phyloP scores from a whole-genome alignment of 2,888 invertebrate genomes.

The Tenthredo notha region DNA sequence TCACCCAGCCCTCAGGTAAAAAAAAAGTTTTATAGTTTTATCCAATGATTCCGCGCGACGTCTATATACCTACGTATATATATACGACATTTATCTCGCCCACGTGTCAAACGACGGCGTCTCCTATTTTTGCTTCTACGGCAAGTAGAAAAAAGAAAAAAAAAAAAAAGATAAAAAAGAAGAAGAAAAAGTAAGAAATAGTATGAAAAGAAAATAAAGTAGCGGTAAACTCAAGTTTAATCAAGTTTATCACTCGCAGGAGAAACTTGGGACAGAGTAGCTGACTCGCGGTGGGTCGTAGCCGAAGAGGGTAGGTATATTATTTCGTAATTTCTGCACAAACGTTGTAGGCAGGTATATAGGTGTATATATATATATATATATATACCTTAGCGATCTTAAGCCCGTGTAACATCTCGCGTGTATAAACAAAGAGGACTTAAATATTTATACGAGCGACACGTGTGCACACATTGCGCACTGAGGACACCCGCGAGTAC shows the following conservation, averaged over 20 bases:
- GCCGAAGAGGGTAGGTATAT: slow-evolving; percentile 19
- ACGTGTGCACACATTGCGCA: slow-evolving; percentile 49
- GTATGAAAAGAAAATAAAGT: slow-evolving; percentile 41
- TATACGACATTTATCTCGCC: neutral
- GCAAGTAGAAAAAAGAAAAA: neutral
- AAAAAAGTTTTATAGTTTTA: neutral
- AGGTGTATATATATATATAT: neutral
- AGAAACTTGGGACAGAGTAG: slow-evolving; percentile 16
- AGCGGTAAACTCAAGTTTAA: slow-evolving; percentile 38
- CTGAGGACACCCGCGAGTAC: slow-evolving; percentile 26
- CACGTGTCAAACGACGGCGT: slow-evolving; percentile 5
- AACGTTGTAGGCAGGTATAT: neutral
- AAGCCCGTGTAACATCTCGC: slow-evolving; percentile 25
- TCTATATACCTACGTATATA: neutral
- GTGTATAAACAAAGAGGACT: slow-evolving; percentile 39
- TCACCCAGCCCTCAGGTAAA: neutral
- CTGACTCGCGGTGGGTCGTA: slow-evolving; percentile 13
- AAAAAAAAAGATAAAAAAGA: neutral
- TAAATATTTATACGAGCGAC: slow-evolving; percentile 28
- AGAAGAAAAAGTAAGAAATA: neutral
- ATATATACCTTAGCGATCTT: neutral
- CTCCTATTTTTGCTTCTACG: neutral
- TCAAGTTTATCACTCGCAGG: slow-evolving; percentile 43
- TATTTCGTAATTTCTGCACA: slow-evolving; percentile 37
- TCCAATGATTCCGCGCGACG: slow-evolving; percentile 8